These are phyloP conservation scores for Cossypha polioptera DNA, from an alignment of 2,797 vertebrate species.

Conservation along the genomic window DNA sequence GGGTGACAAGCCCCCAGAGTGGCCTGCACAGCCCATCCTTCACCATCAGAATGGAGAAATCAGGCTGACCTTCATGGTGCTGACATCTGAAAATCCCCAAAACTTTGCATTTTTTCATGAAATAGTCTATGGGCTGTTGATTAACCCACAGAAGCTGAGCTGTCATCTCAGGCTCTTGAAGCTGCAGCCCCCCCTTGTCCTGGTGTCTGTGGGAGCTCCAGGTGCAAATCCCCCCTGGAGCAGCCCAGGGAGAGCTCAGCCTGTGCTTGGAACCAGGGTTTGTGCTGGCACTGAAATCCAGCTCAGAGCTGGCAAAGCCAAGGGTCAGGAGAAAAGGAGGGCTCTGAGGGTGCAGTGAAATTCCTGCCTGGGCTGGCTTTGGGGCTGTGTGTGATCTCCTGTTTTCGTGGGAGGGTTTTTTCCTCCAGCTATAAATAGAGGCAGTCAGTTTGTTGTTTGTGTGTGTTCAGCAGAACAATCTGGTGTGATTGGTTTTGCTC, in stretches of 20 bases:
- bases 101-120: not conserved
- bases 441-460: not conserved
- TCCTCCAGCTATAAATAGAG: not conserved
- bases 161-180: not conserved
- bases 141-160: not conserved
- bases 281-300: not conserved
- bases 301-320: not conserved
- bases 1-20: not conserved
- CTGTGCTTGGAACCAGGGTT: fast-evolving
- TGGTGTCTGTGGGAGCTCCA: not conserved
- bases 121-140: not conserved
- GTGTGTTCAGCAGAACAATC: not conserved
- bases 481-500: not conserved
- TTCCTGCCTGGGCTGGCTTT: not conserved
- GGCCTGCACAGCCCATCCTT: not conserved
- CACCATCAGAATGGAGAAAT: not conserved
- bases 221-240: not conserved
- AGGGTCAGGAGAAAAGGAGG: not conserved
- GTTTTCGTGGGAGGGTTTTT: not conserved
- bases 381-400: not conserved
- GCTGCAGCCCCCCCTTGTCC: not conserved
- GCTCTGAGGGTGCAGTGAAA: not conserved
- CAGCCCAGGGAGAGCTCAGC: not conserved
- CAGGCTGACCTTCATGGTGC: not conserved
- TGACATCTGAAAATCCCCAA: not conserved